These are phyloP conservation scores for Poeciliopsis presidionis DNA, from an alignment of 2,797 vertebrate species.

Conservation along the genomic window DNA sequence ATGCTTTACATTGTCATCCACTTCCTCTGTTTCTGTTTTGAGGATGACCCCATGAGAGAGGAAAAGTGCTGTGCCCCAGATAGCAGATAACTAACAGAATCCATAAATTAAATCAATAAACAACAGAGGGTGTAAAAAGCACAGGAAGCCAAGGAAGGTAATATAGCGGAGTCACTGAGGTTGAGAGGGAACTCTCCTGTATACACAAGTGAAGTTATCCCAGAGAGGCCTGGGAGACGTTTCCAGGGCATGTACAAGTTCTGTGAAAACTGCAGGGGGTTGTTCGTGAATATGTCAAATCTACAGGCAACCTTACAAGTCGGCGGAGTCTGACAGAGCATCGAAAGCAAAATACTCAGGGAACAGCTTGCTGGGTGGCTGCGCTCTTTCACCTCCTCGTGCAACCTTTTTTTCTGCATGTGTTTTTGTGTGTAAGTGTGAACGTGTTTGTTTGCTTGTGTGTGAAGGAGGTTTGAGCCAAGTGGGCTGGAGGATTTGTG, in stretches of 20 bases:
- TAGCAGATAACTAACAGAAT: constrained; percentile 74
- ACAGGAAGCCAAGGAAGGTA: constrained; percentile 70
- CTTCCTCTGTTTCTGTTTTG: constrained; percentile 72
- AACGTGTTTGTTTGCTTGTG: constrained; percentile 60
- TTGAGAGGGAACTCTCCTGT: constrained; percentile 36
- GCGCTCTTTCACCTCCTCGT: constrained; percentile 69
- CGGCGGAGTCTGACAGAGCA: constrained; percentile 45
- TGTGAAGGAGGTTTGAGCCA: constrained; percentile 61
- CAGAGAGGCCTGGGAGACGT: constrained; percentile 41
- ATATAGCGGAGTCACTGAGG: constrained; percentile 55
- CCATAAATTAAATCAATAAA: constrained; percentile 76
- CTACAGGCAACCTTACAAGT: constrained; percentile 50
- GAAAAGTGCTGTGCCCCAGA: constrained; percentile 66
- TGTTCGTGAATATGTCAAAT: constrained; percentile 56
- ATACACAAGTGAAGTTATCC: constrained; percentile 40
- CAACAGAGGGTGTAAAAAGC: constrained; percentile 71
- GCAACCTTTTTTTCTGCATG: constrained; percentile 57
- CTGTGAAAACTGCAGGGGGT: constrained; percentile 39
- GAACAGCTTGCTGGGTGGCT: constrained; percentile 74
- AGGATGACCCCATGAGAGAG: constrained; percentile 65
- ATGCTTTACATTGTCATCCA: constrained; percentile 76
- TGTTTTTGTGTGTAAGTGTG: constrained; percentile 32
- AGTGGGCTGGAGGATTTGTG: constrained; percentile 68
- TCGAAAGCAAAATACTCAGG: constrained; percentile 64
- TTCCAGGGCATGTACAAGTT: constrained; percentile 43